Conservation (phyloP, 2,113 vertebrate genomes). For the Lepus americanus region DNA sequence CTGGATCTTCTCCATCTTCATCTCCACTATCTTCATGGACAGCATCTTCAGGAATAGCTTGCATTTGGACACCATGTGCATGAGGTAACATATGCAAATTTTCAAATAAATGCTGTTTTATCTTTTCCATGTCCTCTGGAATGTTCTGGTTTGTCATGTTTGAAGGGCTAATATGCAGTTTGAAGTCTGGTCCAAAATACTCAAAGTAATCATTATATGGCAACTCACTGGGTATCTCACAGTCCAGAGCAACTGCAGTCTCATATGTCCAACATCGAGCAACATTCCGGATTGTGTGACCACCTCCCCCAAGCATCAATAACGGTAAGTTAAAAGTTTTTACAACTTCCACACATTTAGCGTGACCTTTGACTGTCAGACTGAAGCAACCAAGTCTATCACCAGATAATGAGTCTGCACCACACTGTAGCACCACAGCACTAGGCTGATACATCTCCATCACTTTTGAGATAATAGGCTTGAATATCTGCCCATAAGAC, state of each 20-base stretch:
- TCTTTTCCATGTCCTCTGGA: constrained; percentile 93
- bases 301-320: constrained; percentile 92
- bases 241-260: constrained; percentile 92
- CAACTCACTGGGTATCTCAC: constrained; percentile 92
- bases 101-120: constrained; percentile 96
- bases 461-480: constrained; percentile 93
- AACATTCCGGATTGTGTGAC: constrained; percentile 92
- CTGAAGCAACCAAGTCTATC: constrained; percentile 93
- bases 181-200: constrained; percentile 93
- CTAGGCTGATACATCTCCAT: constrained; percentile 94
- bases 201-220: constrained; percentile 94
- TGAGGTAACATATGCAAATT: constrained; percentile 97
- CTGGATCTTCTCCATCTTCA: constrained; percentile 95
- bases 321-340: constrained; percentile 92
- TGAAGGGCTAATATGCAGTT: constrained; percentile 92
- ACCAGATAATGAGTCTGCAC: constrained; percentile 91
- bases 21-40: constrained; percentile 94
- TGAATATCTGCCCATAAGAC: constrained; percentile 92
- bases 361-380: constrained; percentile 93
- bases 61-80: constrained; percentile 96
- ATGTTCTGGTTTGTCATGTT: constrained; percentile 94
- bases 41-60: constrained; percentile 95
- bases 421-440: constrained; percentile 92
- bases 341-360: constrained; percentile 93
- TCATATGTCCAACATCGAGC: constrained; percentile 93